A percentile compares a stretch with the other conserved stretches of the same genome.
These are phyloP conservation scores for Cepphus grylle DNA, from an alignment of 2,113 vertebrate genomes.

Conservation along the genomic window DNA sequence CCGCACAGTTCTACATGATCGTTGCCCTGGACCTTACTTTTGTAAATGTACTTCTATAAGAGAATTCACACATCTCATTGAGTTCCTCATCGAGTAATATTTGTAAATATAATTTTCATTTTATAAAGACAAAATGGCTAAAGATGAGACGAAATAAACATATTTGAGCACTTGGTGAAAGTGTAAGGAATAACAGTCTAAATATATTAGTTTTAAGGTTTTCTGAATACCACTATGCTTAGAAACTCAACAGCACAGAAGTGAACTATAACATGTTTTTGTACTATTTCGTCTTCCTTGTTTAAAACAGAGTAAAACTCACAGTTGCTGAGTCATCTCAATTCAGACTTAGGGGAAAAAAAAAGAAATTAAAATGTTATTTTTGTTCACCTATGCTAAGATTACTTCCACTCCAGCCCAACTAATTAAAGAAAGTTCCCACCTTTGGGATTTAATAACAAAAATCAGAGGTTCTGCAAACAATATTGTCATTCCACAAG, in stretches of 20 bases:
- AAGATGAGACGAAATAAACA: neutral
- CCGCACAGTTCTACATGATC: neutral
- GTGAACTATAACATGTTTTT: neutral
- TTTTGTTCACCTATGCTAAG: neutral
- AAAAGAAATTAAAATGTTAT: neutral
- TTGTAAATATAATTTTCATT: neutral
- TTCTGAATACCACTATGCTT: neutral
- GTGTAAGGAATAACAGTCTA: neutral
- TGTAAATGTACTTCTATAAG: neutral
- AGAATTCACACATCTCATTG: neutral
- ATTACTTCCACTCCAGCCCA: neutral
- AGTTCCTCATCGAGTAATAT: neutral
- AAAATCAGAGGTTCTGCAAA: neutral
- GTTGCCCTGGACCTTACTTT: constrained; percentile 2
- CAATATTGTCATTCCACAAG: neutral
- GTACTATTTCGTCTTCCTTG: neutral
- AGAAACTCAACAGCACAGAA: neutral
- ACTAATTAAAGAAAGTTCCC: neutral
- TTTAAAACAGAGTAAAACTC: neutral
- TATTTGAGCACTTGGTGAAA: neutral
- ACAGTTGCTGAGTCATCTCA: neutral
- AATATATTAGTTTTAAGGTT: neutral
- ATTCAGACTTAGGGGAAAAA: neutral
- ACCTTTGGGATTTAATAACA: neutral
- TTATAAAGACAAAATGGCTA: neutral